phyloP scores from a whole-genome alignment of 2,888 invertebrate genomes.

The Eristalis intricaria region DNA sequence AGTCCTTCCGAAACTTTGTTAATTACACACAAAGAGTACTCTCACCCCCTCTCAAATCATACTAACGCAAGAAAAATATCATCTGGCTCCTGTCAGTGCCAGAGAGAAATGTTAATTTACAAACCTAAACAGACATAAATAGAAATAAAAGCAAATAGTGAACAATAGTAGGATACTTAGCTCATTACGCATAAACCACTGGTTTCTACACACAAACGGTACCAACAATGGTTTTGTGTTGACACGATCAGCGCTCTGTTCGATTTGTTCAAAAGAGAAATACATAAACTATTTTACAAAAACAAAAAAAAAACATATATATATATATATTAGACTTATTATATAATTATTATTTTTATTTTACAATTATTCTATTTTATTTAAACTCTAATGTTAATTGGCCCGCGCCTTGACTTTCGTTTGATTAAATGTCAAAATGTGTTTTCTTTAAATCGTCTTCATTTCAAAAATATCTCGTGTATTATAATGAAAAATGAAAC shows the following conservation, averaged over 20 bases:
- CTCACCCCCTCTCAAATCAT: not conserved
- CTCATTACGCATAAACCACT: conserved; percentile 35
- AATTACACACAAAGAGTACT: conserved; percentile 37
- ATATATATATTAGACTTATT: conserved; percentile 63
- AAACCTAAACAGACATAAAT: conserved; percentile 12
- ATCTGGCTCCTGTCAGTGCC: not conserved
- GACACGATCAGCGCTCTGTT: conserved; percentile 34
- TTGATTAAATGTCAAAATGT: conserved; percentile 27
- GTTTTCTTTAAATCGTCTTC: conserved; percentile 4
- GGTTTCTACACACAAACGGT: conserved; percentile 13
- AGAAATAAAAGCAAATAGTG: conserved; percentile 34
- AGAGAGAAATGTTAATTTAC: conserved; percentile 1
- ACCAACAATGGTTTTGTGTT: conserved; percentile 40
- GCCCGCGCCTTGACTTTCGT: conserved; percentile 42
- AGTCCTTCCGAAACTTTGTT: conserved; percentile 59
- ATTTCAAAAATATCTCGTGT: conserved; percentile 42
- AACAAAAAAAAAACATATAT: conserved; percentile 38
- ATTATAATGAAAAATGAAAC: conserved; percentile 27
- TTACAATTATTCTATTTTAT: conserved; percentile 65
- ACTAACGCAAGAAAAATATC: not conserved
- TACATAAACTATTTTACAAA: conserved; percentile 48
- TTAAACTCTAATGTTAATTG: conserved; percentile 65
- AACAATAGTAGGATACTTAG: conserved; percentile 59
- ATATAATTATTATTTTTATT: conserved; percentile 61
- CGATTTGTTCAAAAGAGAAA: conserved; percentile 62